Base-by-base conservation (phyloP, 1,140 invertebrate species). In the Diorhabda carinulata region DNA sequence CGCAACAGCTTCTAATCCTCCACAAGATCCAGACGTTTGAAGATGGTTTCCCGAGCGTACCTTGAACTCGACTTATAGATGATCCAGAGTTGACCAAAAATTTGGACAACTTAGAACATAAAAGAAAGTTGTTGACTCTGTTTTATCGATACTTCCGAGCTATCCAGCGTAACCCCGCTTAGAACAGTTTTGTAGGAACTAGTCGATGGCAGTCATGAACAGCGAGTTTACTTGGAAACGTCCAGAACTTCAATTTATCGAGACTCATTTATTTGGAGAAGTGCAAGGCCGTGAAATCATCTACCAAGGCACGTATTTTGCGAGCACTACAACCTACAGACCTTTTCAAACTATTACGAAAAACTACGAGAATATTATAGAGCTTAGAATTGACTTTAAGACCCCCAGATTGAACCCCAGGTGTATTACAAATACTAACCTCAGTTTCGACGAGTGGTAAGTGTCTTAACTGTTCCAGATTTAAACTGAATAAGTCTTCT, bases 381-480 rank as follows among this genome's bases (percentile, higher is more conserved):
- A 56, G 6, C 6, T 7, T 56, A n/a, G n/a, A 56, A n/a, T 6
- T 56, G n/a, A 6, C n/a, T 56, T n/a, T 7, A 7, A 56, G 6
- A 2, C 6, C 1, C n/a, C n/a, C n/a, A n/a, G 2, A 6, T 7
- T 7, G 6, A 7, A 56, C n/a, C 6, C 52, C 6, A 56, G 52
- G 6, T 56, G n/a, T 56, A 6, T 7, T 10, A 10, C 6, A 59
- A 59, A 9, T 10, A 47, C 61, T 62, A 4, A 62, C 52, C 40
- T 57, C n/a, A 2, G 44, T 40, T 7, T 65, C 64, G 41, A 43
- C 3, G 5, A n/a, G 8, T 9, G 6, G 47, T 1, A 45, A 52
- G 44, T 42, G 56, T 57, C 64, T 65, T 41, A 65, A 8, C 41
- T 57, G 8, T 7, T 57, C 3, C 9, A 65, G 43, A 57, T 65